phyloP scores from a whole-genome alignment of 2,888 invertebrate genomes.

The Amiota minor region DNA sequence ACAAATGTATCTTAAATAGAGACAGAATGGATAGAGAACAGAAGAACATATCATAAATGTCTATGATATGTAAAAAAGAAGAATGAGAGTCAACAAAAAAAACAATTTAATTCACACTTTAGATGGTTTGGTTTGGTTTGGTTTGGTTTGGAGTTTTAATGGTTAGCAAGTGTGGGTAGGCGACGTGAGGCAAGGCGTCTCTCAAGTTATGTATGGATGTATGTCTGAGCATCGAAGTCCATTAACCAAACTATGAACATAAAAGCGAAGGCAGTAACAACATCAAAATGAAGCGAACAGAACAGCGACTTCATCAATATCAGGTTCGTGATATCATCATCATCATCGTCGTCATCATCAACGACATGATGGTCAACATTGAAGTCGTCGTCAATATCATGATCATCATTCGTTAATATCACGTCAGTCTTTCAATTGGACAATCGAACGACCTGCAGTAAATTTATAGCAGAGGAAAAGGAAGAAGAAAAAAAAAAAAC shows the following conservation, averaged over 20 bases:
- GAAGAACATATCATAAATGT: not conserved
- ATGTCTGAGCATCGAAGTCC: not conserved
- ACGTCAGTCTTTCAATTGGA: slow-evolving; percentile 3
- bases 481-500: not conserved
- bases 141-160: too few relatives aligned
- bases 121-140: slow-evolving; percentile 26
- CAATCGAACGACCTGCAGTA: not conserved
- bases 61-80: slow-evolving; percentile 5
- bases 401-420: slow-evolving; percentile 28
- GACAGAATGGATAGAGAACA: slow-evolving; percentile 1
- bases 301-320: slow-evolving; percentile 3
- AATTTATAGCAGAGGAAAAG: not conserved
- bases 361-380: slow-evolving; percentile 22
- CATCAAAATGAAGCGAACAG: slow-evolving; percentile 1
- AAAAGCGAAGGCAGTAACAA: slow-evolving; percentile 43
- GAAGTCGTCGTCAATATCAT: slow-evolving; percentile 54
- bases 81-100: slow-evolving; percentile 32
- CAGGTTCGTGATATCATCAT: slow-evolving; percentile 47
- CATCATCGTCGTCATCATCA: slow-evolving; percentile 29
- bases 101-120: slow-evolving; percentile 64
- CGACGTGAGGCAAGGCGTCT: not conserved
- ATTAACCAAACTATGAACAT: slow-evolving; percentile 36
- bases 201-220: too few relatives aligned
- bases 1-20: slow-evolving; percentile 5
- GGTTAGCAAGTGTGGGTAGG: too few relatives aligned